A percentile compares a stretch with the other conserved stretches of the same genome.
These are phyloP conservation scores for Belgica antarctica DNA, from an alignment of 2,888 invertebrate genomes.

Conservation along the genomic window DNA sequence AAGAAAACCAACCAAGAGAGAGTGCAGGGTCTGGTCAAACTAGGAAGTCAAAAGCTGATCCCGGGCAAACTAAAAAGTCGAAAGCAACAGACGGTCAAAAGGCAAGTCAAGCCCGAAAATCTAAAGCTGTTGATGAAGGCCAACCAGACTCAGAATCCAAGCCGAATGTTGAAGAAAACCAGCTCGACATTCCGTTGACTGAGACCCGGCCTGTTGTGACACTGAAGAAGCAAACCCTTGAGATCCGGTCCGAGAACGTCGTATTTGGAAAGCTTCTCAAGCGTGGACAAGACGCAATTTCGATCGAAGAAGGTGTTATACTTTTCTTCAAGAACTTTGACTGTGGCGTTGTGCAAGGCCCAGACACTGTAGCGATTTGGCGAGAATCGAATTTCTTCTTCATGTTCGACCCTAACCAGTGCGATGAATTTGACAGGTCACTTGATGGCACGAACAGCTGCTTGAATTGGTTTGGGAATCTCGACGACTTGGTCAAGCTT, in stretches of 20 bases:
- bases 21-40: neutral
- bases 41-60: neutral
- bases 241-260: conserved; percentile 46
- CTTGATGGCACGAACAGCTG: conserved; percentile 51
- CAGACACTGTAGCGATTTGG: conserved; percentile 54
- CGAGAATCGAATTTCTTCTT: conserved; percentile 53
- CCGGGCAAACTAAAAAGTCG: neutral
- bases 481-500: conserved; percentile 51
- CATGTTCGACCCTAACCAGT: conserved; percentile 56
- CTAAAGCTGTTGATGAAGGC: neutral
- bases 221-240: conserved; percentile 43
- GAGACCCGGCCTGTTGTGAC: conserved; percentile 38
- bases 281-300: conserved; percentile 49
- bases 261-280: conserved; percentile 52
- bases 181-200: conserved; percentile 22
- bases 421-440: conserved; percentile 48
- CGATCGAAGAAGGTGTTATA: conserved; percentile 51
- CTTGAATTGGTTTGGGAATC: conserved; percentile 51
- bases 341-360: conserved; percentile 53
- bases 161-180: neutral
- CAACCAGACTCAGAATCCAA: neutral
- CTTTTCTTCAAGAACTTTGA: conserved; percentile 52
- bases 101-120: neutral
- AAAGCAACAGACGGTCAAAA: conserved; percentile 3
- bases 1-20: neutral